Conservation (phyloP, 2,888 invertebrate species). For the Microctonus brassicae region DNA sequence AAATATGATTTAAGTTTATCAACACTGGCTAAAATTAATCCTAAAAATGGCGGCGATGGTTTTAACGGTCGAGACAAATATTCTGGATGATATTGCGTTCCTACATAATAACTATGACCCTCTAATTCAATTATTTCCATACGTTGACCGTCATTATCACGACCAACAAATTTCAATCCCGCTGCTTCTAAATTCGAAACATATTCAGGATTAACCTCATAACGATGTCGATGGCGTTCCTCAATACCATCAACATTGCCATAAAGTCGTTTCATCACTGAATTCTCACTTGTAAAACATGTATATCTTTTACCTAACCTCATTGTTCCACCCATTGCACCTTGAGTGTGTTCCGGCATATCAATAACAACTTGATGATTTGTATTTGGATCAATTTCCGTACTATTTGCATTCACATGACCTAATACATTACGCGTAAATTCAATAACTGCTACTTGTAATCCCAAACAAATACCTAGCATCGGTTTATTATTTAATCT, state of each 20-base stretch:
- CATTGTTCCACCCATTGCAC: constrained; percentile 97
- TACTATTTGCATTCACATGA: constrained; percentile 84
- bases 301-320: constrained; percentile 94
- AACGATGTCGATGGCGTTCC: constrained; percentile 96
- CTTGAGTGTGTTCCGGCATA: constrained; percentile 98
- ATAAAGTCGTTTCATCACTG: constrained; percentile 79
- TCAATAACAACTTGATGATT: constrained; percentile 90
- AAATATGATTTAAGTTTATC: constrained; percentile 83
- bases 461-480: constrained; percentile 96
- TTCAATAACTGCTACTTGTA: constrained; percentile 97
- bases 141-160: constrained; percentile 84
- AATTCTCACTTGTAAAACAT: constrained; percentile 76
- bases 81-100: constrained; percentile 98
- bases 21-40: constrained; percentile 90
- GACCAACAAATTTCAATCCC: constrained; percentile 90
- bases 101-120: constrained; percentile 92
- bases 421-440: constrained; percentile 89
- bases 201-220: constrained; percentile 95
- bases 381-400: constrained; percentile 85
- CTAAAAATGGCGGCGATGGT: constrained; percentile 96
- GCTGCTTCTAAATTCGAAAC: constrained; percentile 82
- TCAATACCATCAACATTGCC: constrained; percentile 84
- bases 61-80: constrained; percentile 91
- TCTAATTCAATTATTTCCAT: constrained; percentile 95
- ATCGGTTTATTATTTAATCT: constrained; percentile 90